Percentiles rank a stretch among this genome's conserved stretches.
Conservation (phyloP, 2,888 invertebrate species). For the Tipula unca region DNA sequence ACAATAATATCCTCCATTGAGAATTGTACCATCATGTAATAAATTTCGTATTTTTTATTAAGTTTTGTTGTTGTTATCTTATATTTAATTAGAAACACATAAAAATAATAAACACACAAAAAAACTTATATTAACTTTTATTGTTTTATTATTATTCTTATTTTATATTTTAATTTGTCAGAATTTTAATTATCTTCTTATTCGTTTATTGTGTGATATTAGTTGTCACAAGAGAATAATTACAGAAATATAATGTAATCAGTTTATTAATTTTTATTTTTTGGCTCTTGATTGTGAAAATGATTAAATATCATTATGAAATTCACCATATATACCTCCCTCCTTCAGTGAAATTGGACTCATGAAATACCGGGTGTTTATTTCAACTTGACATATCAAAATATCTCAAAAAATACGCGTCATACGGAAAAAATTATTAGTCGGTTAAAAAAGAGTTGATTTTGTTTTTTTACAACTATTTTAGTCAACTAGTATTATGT, state of each 20-base stretch:
- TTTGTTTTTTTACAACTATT: too few relatives aligned
- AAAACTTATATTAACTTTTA: background rate
- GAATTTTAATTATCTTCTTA: background rate
- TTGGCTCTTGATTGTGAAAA: background rate
- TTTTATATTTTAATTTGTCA: background rate
- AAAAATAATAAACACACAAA: background rate
- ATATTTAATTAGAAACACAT: background rate
- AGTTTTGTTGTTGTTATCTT: background rate
- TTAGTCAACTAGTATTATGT: too few relatives aligned
- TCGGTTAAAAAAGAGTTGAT: too few relatives aligned
- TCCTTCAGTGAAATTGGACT: too few relatives aligned
- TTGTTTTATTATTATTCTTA: background rate
- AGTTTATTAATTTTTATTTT: background rate
- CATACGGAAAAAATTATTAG: too few relatives aligned
- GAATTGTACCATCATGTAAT: background rate
- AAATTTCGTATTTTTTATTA: background rate
- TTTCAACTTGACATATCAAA: too few relatives aligned
- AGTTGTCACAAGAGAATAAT: background rate
- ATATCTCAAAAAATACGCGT: too few relatives aligned
- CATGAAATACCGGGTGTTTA: too few relatives aligned
- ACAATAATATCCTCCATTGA: background rate
- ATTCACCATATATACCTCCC: too few relatives aligned
- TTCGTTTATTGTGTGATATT: background rate
- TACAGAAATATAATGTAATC: background rate
- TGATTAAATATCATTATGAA: too few relatives aligned